Evolutionary conservation across 2,888 invertebrate species (phyloP), one percentile per base, ranked within the genome.

Genomic region (Tigriopus californicus): DNA sequence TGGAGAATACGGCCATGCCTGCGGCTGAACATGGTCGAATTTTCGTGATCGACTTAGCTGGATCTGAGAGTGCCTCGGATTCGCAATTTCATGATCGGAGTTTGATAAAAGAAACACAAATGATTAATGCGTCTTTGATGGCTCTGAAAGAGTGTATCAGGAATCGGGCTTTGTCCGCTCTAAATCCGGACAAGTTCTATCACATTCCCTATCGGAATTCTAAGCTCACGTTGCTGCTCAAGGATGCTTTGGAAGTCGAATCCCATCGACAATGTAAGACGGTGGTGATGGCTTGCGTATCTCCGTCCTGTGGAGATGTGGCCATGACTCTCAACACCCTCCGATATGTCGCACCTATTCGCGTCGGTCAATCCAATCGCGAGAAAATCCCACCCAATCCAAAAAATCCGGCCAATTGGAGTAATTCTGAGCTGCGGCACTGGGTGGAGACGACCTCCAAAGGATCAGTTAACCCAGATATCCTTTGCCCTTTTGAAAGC

Each of bases 151-250:
- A 49, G 6, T 49, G 51, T 11, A 49, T 49, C 13, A 3, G 20
- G 2, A 49, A 49, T 11, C 51, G 51, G 13, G 51, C 51, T 13
- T 6, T 22, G 11, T 18, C 51, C 13, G 24, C 51, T n/a, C 6
- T 24, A 6, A 49, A 49, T 22, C 15, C 22, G 24, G 51, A 24
- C 15, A 49, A 49, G 51, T 24, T 22, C 24, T 49, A 18, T 11
- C 51, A 49, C 51, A 49, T 49, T 49, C 51, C 51, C 3, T 49
- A 22, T 22, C 15, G 51, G 6, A 18, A 18, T 5, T 49, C 51
- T 18, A 49, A 49, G 51, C 22, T 49, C 13, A 49, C 51, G 5
- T 24, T 49, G 22, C 51, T 49, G 51, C 51, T 49, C 51, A 49
- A 49, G 15, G 51, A 49, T 49, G 51, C 51, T 11, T 12, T 49